These are phyloP conservation scores for Alca torda DNA, from an alignment of 2,797 vertebrate genomes.

Conservation along the genomic window DNA sequence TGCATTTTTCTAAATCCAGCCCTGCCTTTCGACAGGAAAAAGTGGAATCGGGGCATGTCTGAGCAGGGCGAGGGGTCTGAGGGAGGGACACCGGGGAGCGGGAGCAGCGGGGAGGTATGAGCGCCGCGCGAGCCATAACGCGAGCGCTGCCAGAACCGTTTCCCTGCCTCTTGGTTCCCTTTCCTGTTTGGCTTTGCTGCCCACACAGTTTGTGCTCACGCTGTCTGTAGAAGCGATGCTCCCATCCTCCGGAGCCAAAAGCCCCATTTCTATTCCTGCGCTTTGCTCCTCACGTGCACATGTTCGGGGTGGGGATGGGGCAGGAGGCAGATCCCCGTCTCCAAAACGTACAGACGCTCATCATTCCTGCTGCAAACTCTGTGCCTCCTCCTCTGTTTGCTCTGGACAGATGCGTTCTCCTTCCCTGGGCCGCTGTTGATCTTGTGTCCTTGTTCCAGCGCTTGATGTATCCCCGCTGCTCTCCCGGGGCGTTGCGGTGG, in stretches of 20 bases:
- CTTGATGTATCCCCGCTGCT: background rate
- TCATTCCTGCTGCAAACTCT: background rate
- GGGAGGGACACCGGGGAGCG: background rate
- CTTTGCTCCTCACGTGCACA: background rate
- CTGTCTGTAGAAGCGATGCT: background rate
- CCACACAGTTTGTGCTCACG: background rate
- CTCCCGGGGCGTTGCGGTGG: background rate
- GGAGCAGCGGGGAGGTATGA: background rate
- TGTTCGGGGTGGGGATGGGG: background rate
- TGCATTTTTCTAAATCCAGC: background rate
- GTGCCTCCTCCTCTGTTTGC: background rate
- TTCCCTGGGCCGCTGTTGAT: background rate
- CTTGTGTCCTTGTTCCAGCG: background rate
- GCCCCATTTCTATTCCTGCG: background rate
- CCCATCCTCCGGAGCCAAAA: background rate
- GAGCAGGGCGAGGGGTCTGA: constrained; percentile 45
- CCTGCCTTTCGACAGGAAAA: background rate
- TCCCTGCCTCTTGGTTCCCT: constrained; percentile 4
- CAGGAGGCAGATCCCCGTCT: background rate
- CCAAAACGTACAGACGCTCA: background rate
- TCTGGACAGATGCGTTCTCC: background rate
- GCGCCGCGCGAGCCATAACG: background rate
- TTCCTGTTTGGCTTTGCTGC: constrained; percentile 58
- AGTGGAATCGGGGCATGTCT: background rate
- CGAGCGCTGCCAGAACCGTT: background rate